Conservation (phyloP, 2,888 invertebrate genomes). For the Ariolimax columbianus region DNA sequence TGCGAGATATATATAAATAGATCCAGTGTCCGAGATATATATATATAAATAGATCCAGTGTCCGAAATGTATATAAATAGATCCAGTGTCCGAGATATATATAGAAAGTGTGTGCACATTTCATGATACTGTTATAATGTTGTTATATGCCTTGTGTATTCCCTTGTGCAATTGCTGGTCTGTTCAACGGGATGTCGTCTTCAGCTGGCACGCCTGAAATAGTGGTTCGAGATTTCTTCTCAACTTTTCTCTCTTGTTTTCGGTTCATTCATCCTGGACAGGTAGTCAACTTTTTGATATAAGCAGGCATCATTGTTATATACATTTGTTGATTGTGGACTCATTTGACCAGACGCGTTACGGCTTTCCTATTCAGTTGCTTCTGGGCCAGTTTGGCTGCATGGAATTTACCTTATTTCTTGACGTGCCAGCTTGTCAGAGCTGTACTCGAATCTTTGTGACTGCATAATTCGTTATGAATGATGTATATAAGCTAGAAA, state of each 20-base stretch:
- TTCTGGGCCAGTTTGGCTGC: neutral
- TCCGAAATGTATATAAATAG: too few species aligned
- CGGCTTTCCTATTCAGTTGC: neutral
- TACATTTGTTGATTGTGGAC: neutral
- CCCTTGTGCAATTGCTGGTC: constrained; percentile 1
- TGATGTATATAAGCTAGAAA: neutral
- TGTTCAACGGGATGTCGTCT: constrained; percentile 24
- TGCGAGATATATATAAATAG: too few species aligned
- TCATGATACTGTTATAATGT: neutral
- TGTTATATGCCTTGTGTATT: constrained; percentile 24
- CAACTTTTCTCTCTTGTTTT: constrained; percentile 56
- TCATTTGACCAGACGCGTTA: neutral
- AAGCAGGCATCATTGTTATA: neutral
- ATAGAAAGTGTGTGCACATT: too few species aligned
- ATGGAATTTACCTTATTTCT: constrained; percentile 12
- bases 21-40: too few species aligned
- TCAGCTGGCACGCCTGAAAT: constrained; percentile 50
- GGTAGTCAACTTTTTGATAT: constrained; percentile 48
- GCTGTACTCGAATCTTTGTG: neutral
- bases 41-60: too few species aligned
- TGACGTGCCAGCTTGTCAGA: neutral
- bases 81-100: too few species aligned
- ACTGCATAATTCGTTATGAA: neutral
- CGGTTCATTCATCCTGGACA: constrained; percentile 54
- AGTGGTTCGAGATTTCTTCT: constrained; percentile 54